A percentile compares a stretch with the other conserved stretches of the same genome.
Evolutionary conservation across 2,888 invertebrate genomes (phyloP).

Genomic region (Labia minor): DNA sequence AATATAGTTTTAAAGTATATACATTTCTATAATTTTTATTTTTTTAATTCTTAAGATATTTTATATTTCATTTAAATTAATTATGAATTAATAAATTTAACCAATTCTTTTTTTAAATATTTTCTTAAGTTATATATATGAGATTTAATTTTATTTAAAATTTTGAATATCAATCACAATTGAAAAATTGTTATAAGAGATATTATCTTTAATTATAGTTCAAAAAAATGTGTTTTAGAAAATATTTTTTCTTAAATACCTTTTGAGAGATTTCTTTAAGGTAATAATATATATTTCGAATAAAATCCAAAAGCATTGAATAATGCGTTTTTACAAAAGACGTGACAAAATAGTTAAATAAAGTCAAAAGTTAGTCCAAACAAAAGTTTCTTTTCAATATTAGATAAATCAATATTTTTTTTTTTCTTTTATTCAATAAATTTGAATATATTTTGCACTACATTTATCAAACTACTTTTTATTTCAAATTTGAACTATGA

Average conservation of each 20-base stretch:
- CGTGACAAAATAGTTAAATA: neutral
- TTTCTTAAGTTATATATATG: too few species aligned
- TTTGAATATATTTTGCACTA: neutral
- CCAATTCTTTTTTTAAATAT: too few species aligned
- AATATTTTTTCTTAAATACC: neutral
- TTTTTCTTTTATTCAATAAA: neutral
- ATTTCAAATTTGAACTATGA: neutral
- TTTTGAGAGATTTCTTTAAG: neutral
- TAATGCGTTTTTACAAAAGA: neutral
- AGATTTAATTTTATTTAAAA: too few species aligned
- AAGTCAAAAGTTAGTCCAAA: neutral
- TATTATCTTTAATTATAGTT: too few species aligned
- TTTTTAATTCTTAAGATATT: too few species aligned
- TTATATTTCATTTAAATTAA: too few species aligned
- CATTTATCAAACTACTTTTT: neutral
- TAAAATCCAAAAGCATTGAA: neutral
- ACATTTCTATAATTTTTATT: too few species aligned
- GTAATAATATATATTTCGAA: neutral
- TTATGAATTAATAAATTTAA: too few species aligned
- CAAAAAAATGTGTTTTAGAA: too few species aligned
- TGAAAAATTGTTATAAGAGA: too few species aligned
- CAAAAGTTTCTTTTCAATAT: constrained; percentile 8
- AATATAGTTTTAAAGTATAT: too few species aligned
- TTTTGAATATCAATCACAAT: too few species aligned
- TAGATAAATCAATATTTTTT: constrained; percentile 3